phyloP scores from a whole-genome alignment of 2,113 vertebrate species.

The Tympanuchus pallidicinctus region DNA sequence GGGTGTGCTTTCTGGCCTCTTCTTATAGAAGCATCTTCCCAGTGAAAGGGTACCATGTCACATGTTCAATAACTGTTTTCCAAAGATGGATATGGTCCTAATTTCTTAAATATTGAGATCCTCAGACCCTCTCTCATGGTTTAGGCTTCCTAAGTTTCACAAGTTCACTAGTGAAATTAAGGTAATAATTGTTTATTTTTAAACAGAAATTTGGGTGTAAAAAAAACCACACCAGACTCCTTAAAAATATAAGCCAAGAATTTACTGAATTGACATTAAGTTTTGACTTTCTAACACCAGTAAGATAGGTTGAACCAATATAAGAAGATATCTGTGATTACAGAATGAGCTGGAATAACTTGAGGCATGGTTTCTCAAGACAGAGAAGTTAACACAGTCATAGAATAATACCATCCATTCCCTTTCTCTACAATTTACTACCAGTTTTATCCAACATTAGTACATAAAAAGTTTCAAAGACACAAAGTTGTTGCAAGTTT shows the following conservation, averaged over 20 bases:
- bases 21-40: neutral
- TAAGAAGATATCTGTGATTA: neutral
- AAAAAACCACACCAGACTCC: neutral
- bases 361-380: neutral
- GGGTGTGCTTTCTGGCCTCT: neutral
- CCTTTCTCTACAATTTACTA: neutral
- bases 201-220: neutral
- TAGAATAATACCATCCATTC: neutral
- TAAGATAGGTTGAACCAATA: neutral
- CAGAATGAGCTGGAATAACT: neutral
- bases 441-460: neutral
- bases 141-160: neutral
- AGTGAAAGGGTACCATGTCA: neutral
- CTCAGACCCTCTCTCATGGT: neutral
- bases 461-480: neutral
- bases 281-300: neutral
- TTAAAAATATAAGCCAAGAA: neutral
- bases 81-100: neutral
- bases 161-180: neutral
- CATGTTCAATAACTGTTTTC: neutral
- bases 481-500: neutral
- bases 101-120: neutral
- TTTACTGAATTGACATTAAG: neutral
- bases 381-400: neutral
- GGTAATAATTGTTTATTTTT: neutral